These are phyloP conservation scores for Lepidonotus clava DNA, from an alignment of 2,888 invertebrate genomes.

Conservation along the genomic window DNA sequence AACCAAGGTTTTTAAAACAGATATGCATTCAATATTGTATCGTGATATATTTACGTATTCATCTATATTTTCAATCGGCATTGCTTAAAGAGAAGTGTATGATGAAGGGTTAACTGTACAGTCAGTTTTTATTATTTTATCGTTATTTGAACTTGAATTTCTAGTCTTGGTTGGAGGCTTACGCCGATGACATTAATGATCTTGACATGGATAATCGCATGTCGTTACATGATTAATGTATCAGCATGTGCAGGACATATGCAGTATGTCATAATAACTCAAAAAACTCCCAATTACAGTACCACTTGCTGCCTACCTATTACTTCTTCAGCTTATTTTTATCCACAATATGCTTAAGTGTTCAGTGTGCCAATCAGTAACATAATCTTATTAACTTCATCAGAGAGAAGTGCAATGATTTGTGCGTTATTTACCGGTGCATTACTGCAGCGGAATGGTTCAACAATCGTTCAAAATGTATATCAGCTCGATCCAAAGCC, in stretches of 20 bases:
- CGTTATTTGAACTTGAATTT: constrained; percentile 36
- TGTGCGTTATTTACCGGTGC: too few species aligned
- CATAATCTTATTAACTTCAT: too few species aligned
- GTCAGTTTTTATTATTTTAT: constrained; percentile 11
- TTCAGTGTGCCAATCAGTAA: too few species aligned
- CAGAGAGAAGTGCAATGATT: too few species aligned
- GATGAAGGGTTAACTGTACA: not conserved
- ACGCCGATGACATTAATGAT: not conserved
- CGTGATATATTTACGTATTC: not conserved
- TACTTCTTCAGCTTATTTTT: too few species aligned
- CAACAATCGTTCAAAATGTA: too few species aligned
- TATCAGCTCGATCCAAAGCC: too few species aligned
- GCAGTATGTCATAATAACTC: not conserved
- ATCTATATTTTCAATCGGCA: constrained; percentile 17
- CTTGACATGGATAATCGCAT: not conserved
- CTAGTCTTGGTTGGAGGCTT: constrained; percentile 39
- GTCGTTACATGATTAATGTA: too few species aligned
- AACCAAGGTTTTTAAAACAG: not conserved
- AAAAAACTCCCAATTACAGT: too few species aligned
- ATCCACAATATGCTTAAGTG: too few species aligned
- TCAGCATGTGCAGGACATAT: constrained; percentile 23
- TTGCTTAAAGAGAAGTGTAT: not conserved
- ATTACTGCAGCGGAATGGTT: too few species aligned
- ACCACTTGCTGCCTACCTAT: too few species aligned
- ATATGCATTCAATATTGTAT: constrained; percentile 11